Percentiles rank a stretch among this genome's conserved stretches.
Conservation (phyloP, 2,797 vertebrate species). For the Onychomys torridus region DNA sequence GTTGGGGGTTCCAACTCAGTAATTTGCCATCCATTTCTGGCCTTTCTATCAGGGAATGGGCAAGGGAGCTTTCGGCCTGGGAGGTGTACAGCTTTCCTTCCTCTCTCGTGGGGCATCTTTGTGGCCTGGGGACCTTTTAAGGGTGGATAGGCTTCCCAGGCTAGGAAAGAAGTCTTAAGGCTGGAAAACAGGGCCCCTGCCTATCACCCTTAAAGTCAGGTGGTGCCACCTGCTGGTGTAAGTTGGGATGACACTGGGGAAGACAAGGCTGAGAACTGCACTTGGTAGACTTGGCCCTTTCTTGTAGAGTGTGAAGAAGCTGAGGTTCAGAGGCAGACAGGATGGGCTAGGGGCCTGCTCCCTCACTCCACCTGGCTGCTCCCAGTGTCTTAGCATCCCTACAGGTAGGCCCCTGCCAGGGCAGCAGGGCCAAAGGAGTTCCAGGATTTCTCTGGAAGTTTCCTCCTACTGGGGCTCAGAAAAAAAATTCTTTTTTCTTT, state of each 20-base stretch:
- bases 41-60: background rate
- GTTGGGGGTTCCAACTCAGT: background rate
- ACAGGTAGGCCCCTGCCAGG: background rate
- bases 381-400: background rate
- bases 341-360: background rate
- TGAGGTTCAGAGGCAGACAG: background rate
- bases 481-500: background rate
- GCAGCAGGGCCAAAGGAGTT: background rate
- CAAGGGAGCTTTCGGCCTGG: background rate
- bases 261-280: background rate
- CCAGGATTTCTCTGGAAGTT: background rate
- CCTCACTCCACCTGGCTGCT: background rate
- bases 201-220: background rate
- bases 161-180: background rate
- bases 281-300: background rate
- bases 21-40: no score
- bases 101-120: background rate
- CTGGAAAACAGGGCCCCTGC: background rate
- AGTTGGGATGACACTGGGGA: background rate
- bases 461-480: background rate
- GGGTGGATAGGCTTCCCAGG: background rate
- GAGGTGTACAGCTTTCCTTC: background rate
- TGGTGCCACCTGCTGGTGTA: constrained; percentile 28
- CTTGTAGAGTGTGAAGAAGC: background rate
- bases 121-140: background rate